Evolutionary conservation across 2,797 vertebrate genomes (phyloP), one percentile per base, ranked within the genome.

Genomic region (Sebastes iracundus): DNA sequence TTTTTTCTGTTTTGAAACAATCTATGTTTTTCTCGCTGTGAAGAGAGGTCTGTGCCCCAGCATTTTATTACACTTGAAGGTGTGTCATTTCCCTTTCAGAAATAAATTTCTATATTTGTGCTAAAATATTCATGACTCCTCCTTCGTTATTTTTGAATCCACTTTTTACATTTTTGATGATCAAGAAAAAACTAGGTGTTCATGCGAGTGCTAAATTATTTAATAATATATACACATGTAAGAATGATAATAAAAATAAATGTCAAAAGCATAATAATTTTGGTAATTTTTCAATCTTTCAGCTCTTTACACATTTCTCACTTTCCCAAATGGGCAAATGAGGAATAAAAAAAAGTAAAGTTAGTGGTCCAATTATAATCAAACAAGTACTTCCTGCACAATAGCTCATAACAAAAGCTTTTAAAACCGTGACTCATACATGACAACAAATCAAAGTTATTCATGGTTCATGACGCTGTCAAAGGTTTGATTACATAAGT

Each of bases 81-180:
- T 80, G 78, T 75, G 81, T 73, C 23, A 49, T 87, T 81, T 84
- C 62, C 66, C 64, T 84, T 82, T 42, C 25, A 77, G 46, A 87
- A 93, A 94, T 92, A 93, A 94, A 93, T 88, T 70, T 90, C 74
- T 93, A 86, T 90, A 86, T 92, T 91, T 92, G 87, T 85, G 84
- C 63, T 72, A 87, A 85, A 81, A 46, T 46, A 5, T 55, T 13
- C 4, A 5, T 1, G 67, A 32, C 67, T 88, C 69, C 52, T 56
- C 9, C 6, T 80, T 73, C 74, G 8, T 81, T 71, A 10, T 7
- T 53, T 22, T 53, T 53, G 9, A 11, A 27, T 28, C 12, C 3
- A 20, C 9, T 55, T 23, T 55, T 20, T 52, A 52, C 20, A 53
- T 56, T 68, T 20, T 27, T 32, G 5, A 61, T n/a, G 5, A 60